Evolutionary conservation across 2,888 invertebrate genomes (phyloP).

Genomic region (Mantis religiosa): DNA sequence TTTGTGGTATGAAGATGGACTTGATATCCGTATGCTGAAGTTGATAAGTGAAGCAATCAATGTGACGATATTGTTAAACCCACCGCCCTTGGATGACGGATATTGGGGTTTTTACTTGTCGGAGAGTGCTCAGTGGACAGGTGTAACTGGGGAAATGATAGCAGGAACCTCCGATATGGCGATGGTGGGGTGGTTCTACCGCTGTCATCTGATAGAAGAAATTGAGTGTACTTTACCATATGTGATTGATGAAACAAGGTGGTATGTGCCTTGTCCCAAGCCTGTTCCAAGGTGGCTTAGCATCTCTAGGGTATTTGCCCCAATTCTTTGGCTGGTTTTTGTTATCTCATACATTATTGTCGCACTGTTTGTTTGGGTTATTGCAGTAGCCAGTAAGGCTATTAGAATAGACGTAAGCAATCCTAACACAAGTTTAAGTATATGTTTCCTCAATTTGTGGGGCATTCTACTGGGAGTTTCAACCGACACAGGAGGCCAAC

Average conservation of each 20-base stretch:
- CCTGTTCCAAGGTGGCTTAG: not conserved
- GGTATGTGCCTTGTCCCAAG: conserved; percentile 7
- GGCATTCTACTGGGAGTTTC: not conserved
- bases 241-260: not conserved
- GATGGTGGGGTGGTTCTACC: not conserved
- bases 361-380: not conserved
- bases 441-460: conserved; percentile 4
- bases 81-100: not conserved
- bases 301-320: not conserved
- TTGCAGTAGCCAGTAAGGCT: not conserved
- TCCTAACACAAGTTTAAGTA: not conserved
- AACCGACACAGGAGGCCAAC: not conserved
- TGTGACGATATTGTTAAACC: not conserved
- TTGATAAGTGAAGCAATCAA: not conserved
- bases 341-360: not conserved
- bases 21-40: not conserved
- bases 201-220: not conserved
- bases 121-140: not conserved
- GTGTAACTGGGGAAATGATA: not conserved
- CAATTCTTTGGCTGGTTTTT: not conserved
- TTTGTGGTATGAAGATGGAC: not conserved
- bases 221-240: not conserved
- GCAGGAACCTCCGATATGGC: not conserved
- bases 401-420: not conserved
- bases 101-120: not conserved